Percentiles rank a stretch among this genome's conserved stretches.
These are phyloP conservation scores for Teleogryllus oceanicus DNA, from an alignment of 2,888 invertebrate species.

Conservation along the genomic window DNA sequence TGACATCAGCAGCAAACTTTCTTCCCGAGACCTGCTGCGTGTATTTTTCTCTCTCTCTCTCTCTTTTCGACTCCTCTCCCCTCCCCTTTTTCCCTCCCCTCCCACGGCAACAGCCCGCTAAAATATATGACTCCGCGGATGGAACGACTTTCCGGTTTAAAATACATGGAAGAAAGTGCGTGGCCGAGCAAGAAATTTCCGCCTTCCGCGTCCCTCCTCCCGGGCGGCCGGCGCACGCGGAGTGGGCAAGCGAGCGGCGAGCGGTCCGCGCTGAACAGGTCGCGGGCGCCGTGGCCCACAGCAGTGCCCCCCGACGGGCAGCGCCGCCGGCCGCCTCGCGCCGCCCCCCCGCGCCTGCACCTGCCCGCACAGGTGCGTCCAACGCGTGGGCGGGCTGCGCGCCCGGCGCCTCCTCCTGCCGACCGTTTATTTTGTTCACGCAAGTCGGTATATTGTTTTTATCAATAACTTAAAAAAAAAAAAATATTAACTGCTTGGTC, in stretches of 20 bases:
- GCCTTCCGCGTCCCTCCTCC: background rate
- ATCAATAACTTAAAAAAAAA: too few relatives aligned
- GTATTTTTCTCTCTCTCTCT: too few relatives aligned
- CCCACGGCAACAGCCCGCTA: background rate
- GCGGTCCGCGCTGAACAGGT: background rate
- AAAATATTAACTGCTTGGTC: too few relatives aligned
- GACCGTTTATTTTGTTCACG: too few relatives aligned
- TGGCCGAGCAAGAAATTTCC: background rate
- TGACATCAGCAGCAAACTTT: too few relatives aligned
- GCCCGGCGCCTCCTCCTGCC: too few relatives aligned
- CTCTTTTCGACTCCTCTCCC: too few relatives aligned
- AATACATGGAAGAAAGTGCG: conserved; percentile 1
- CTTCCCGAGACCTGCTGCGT: too few relatives aligned
- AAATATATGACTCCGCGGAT: background rate
- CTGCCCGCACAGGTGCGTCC: too few relatives aligned
- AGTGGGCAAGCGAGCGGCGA: background rate
- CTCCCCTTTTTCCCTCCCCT: too few relatives aligned
- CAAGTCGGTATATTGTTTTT: too few relatives aligned
- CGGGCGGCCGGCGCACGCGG: background rate
- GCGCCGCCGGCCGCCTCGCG: background rate
- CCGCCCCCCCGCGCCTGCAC: background rate
- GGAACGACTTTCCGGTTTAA: conserved; percentile 4
- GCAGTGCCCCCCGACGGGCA: background rate
- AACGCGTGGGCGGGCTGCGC: too few relatives aligned
- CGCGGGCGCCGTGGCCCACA: background rate